A percentile compares a stretch with the other conserved stretches of the same genome.
phyloP scores from a whole-genome alignment of 2,888 invertebrate species.

The Drepanosiphum platanoidis region DNA sequence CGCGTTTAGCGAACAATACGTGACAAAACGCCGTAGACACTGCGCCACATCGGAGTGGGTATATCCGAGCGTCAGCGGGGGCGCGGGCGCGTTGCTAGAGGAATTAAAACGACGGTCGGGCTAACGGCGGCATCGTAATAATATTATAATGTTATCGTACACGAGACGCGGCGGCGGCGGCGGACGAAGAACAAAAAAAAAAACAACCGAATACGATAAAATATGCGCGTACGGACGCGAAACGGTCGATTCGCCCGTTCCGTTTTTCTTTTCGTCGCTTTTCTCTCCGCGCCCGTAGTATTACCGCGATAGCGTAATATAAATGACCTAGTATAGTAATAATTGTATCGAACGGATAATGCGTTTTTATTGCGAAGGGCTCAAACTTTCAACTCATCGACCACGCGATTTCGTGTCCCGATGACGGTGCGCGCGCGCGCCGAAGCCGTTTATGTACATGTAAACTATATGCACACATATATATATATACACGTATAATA shows the following conservation, averaged over 20 bases:
- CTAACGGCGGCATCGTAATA: too few species aligned
- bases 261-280: not conserved
- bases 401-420: conserved; percentile 7
- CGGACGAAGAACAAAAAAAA: too few species aligned
- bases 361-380: not conserved
- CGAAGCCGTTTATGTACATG: not conserved
- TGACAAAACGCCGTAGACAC: too few species aligned
- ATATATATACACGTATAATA: too few species aligned
- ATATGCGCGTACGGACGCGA: not conserved
- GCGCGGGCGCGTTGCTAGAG: not conserved
- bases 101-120: not conserved
- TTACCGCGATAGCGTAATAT: too few species aligned
- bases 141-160: too few species aligned
- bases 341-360: conserved; percentile 19
- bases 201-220: too few species aligned
- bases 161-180: not conserved
- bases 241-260: not conserved
- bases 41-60: too few species aligned
- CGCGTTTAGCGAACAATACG: too few species aligned
- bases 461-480: too few species aligned
- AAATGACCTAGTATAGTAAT: too few species aligned
- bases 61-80: too few species aligned
- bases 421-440: not conserved
- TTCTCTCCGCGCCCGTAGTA: not conserved
- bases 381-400: conserved; percentile 3